Conservation (phyloP, 1,140 invertebrate genomes). For the Phthorimaea operculella region DNA sequence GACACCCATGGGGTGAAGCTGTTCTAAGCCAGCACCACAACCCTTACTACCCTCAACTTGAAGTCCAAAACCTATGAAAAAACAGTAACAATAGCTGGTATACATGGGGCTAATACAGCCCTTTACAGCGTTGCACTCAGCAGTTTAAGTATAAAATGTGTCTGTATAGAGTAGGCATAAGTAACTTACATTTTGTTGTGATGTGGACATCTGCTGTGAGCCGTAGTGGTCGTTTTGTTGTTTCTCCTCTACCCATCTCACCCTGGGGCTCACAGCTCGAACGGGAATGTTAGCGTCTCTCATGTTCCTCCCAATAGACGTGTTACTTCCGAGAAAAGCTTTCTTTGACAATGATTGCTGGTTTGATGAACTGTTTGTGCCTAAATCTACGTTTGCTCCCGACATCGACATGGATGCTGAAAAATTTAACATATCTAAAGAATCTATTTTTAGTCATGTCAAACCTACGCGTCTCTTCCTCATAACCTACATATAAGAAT, state of each 20-base stretch:
- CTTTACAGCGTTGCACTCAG: too few species aligned
- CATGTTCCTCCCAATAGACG: slow-evolving; percentile 54
- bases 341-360: slow-evolving; percentile 64
- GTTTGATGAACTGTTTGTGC: slow-evolving; percentile 44
- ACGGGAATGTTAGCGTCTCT: slow-evolving; percentile 64
- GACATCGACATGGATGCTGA: slow-evolving; percentile 68
- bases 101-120: too few species aligned
- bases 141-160: not conserved
- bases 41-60: too few species aligned
- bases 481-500: not conserved
- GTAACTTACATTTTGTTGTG: slow-evolving; percentile 60
- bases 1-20: too few species aligned
- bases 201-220: slow-evolving; percentile 49
- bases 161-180: too few species aligned
- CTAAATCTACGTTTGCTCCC: slow-evolving; percentile 55
- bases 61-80: too few species aligned
- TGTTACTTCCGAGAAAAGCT: slow-evolving; percentile 64
- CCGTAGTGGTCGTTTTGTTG: slow-evolving; percentile 41
- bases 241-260: slow-evolving; percentile 64
- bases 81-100: too few species aligned
- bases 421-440: slow-evolving; percentile 16
- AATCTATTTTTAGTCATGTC: not conserved
- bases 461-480: not conserved
- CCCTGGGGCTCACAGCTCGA: slow-evolving; percentile 62
- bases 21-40: too few species aligned